Conservation (phyloP, 2,113 vertebrate species). For the Podocnemis expansa region DNA sequence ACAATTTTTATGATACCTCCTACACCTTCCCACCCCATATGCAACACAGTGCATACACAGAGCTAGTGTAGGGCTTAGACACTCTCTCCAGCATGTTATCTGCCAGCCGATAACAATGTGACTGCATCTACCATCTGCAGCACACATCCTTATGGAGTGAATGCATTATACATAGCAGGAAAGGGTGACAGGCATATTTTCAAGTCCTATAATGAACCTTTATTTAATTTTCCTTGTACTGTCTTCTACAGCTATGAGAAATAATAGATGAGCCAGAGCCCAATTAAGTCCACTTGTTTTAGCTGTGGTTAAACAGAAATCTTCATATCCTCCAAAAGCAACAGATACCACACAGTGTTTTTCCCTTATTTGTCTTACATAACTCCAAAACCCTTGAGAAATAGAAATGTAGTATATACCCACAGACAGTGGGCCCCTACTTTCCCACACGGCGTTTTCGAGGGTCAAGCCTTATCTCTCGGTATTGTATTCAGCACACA, state of each 20-base stretch:
- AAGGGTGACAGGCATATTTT: too few species aligned
- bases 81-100: not conserved
- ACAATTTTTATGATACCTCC: not conserved
- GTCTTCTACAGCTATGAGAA: not conserved
- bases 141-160: fast-evolving
- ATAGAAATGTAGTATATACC: not conserved
- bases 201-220: not conserved
- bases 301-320: fast-evolving
- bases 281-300: not conserved
- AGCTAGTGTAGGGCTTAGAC: not conserved
- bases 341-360: not conserved
- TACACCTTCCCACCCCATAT: not conserved
- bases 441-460: not conserved
- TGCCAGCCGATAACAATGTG: fast-evolving
- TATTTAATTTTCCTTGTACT: not conserved
- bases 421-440: not conserved
- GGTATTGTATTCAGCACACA: too few species aligned
- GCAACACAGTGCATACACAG: not conserved
- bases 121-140: not conserved
- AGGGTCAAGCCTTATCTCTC: not conserved
- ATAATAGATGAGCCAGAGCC: not conserved
- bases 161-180: fast-evolving
- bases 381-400: not conserved
- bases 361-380: not conserved
- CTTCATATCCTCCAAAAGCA: not conserved